A percentile compares a stretch with the other conserved stretches of the same genome.
Conservation (phyloP, 2,113 vertebrate genomes). For the Callorhinus ursinus region DNA sequence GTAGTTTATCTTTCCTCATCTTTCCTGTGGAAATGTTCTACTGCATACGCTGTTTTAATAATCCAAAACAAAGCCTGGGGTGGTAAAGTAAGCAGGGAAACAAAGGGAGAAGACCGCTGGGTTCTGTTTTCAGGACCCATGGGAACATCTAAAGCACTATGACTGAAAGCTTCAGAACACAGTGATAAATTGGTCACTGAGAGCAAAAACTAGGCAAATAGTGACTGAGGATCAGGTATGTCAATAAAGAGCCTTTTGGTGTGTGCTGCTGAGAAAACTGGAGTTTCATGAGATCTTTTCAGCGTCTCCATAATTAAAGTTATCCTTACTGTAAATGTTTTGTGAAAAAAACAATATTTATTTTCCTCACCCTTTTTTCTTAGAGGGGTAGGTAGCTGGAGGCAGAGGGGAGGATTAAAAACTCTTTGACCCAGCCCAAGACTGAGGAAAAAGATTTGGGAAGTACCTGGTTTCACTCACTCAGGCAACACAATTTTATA, state of each 20-base stretch:
- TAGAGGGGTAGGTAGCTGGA: neutral
- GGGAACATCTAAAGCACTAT: neutral
- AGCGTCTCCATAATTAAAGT: neutral
- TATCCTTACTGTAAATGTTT: neutral
- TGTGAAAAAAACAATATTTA: neutral
- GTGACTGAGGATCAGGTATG: neutral
- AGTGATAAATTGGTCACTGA: neutral
- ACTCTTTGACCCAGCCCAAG: neutral
- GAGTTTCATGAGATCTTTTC: neutral
- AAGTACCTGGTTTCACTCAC: neutral
- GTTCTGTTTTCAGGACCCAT: neutral
- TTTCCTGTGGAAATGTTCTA: slow-evolving; percentile 12
- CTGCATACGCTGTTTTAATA: neutral
- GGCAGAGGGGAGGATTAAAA: neutral
- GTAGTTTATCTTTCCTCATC: slow-evolving; percentile 49
- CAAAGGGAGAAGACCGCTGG: neutral
- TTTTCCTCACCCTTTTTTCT: neutral
- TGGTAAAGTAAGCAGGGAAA: neutral
- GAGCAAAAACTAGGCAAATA: neutral
- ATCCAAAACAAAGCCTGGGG: neutral
- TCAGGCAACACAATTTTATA: neutral
- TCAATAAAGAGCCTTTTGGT: neutral
- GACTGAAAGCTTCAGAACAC: neutral
- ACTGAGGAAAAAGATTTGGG: neutral
- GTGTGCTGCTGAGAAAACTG: neutral